Percentiles rank a stretch among this genome's conserved stretches.
phyloP scores from a whole-genome alignment of 2,113 vertebrate species.

The Sus scrofa region T2T-Sscrofa CM000818.6:51575501-51576000 shows the following conservation, averaged over 20 bases:
- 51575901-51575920: background rate
- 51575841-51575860: background rate
- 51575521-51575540: background rate
- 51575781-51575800: no score
- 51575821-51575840: background rate
- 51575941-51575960: background rate
- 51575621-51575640: no score
- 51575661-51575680: no score
- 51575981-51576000: background rate
- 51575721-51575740: no score
- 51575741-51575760: no score
- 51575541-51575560: background rate
- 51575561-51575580: no score
- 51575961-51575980: rapidly evolving
- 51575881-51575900: background rate
- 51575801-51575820: background rate
- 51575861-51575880: background rate
- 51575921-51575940: background rate
- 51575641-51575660: no score
- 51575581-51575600: no score
- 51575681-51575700: no score
- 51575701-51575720: no score
- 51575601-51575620: no score
- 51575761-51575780: no score
- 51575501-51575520: background rate